Evolutionary conservation across 1,140 invertebrate species (phyloP).

Genomic region (Venturia canescens): DNA sequence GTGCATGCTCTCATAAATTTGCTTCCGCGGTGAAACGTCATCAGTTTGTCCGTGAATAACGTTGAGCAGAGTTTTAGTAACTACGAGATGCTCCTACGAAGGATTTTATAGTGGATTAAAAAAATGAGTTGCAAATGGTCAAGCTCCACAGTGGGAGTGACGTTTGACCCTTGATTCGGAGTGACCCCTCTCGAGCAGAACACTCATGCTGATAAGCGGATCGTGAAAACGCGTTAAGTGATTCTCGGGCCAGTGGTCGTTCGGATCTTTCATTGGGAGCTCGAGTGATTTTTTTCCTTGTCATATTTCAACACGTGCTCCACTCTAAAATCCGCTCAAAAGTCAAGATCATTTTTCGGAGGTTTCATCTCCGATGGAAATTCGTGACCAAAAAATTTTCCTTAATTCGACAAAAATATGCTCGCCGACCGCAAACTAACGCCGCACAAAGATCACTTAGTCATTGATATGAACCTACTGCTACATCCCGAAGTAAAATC

Average conservation of each 20-base stretch:
- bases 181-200: constrained; percentile 41
- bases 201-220: not conserved
- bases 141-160: constrained; percentile 20
- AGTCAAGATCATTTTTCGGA: too few relatives aligned
- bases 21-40: too few relatives aligned
- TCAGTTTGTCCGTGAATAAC: too few relatives aligned
- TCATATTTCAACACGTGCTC: not conserved
- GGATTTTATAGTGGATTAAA: not conserved
- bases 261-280: constrained; percentile 33
- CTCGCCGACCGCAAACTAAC: constrained; percentile 40
- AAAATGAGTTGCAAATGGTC: not conserved
- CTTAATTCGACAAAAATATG: constrained; percentile 33
- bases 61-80: too few relatives aligned
- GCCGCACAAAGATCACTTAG: constrained; percentile 53
- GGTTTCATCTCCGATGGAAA: too few relatives aligned
- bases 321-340: too few relatives aligned
- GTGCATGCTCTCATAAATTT: too few relatives aligned
- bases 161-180: constrained; percentile 41
- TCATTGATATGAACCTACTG: constrained; percentile 56
- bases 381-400: too few relatives aligned
- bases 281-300: not conserved
- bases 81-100: too few relatives aligned
- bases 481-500: constrained; percentile 51
- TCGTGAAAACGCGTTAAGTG: not conserved
- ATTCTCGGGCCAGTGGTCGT: constrained; percentile 33